These are phyloP conservation scores for Macrophya annulata DNA, from an alignment of 2,888 invertebrate genomes.

Conservation along the genomic window DNA sequence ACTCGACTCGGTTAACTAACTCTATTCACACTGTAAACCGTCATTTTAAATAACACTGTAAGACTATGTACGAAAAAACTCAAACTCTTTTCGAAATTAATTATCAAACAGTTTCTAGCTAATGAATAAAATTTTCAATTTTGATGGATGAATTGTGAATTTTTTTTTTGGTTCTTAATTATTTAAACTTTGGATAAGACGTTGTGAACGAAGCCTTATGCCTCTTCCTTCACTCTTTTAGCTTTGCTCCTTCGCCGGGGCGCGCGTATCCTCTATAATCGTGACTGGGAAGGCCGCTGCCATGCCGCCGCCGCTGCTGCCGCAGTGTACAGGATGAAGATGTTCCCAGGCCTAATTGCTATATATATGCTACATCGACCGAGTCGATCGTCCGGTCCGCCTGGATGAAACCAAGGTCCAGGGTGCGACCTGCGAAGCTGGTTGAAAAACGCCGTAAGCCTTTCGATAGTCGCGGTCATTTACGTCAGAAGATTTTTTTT, in stretches of 20 bases:
- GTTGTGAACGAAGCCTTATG: conserved; percentile 67
- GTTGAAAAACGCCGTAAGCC: conserved; percentile 56
- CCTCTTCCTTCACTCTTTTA: conserved; percentile 56
- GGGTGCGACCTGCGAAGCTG: neutral
- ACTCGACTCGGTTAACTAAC: neutral
- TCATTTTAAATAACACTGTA: neutral
- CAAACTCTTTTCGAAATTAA: neutral
- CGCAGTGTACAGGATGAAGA: conserved; percentile 70
- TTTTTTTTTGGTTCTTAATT: neutral
- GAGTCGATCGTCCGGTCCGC: conserved; percentile 61
- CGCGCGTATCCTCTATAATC: conserved; percentile 74
- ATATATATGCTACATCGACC: conserved; percentile 64
- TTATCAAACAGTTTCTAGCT: neutral
- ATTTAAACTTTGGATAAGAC: neutral
- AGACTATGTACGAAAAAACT: neutral
- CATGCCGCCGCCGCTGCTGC: neutral
- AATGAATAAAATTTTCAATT: neutral
- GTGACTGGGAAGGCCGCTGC: conserved; percentile 73
- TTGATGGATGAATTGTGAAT: neutral
- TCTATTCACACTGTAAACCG: neutral
- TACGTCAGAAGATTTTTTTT: neutral
- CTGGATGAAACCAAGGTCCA: neutral
- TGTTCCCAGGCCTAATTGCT: conserved; percentile 75
- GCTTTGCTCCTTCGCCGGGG: conserved; percentile 58
- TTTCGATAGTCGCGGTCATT: neutral